phyloP scores from a whole-genome alignment of 2,113 vertebrate species.

The Capricornis sumatraensis region DNA sequence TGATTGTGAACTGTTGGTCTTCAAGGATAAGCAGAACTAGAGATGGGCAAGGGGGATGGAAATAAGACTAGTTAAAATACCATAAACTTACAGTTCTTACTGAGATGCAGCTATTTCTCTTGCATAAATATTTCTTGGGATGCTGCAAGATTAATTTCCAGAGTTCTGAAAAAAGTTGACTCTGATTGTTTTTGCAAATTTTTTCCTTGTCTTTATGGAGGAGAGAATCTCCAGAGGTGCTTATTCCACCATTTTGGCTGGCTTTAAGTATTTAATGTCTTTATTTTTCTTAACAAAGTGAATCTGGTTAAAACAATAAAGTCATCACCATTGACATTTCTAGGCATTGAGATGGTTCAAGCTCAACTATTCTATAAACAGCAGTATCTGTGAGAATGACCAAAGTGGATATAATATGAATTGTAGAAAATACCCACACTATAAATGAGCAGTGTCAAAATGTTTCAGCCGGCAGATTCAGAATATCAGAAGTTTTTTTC shows the following conservation, averaged over 20 bases:
- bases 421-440: slow-evolving; percentile 53
- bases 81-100: background rate
- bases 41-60: background rate
- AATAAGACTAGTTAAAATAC: background rate
- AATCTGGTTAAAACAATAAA: slow-evolving; percentile 61
- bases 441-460: slow-evolving; percentile 45
- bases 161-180: background rate
- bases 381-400: slow-evolving; percentile 21
- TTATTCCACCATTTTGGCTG: background rate
- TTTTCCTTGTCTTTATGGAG: background rate
- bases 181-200: background rate
- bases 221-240: background rate
- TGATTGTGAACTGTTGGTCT: background rate
- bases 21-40: background rate
- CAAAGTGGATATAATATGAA: slow-evolving; percentile 8
- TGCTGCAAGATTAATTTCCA: background rate
- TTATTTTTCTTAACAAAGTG: slow-evolving; percentile 45
- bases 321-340: slow-evolving; percentile 49
- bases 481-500: slow-evolving; percentile 65
- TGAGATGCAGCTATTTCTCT: background rate
- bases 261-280: slow-evolving; percentile 60
- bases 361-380: slow-evolving; percentile 50
- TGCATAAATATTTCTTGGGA: background rate
- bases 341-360: slow-evolving; percentile 42
- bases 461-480: slow-evolving; percentile 51